Percentiles rank a stretch among this genome's conserved stretches.
These are phyloP conservation scores for Orthosia incerta DNA, from an alignment of 2,888 invertebrate species.

Conservation along the genomic window DNA sequence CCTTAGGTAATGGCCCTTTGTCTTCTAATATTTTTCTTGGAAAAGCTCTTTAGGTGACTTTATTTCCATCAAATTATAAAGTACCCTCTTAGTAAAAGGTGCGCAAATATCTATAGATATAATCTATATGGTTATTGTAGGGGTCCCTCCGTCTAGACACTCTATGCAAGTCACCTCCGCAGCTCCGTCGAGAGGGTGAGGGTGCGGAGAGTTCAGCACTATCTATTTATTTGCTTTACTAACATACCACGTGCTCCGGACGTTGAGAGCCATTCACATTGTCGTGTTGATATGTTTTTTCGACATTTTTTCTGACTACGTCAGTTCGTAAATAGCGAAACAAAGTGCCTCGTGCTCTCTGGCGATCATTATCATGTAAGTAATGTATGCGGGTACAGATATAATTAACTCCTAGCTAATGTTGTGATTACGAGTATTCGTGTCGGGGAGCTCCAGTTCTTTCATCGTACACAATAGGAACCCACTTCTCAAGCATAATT, in stretches of 20 bases:
- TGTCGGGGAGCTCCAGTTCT: constrained; percentile 73
- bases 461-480: constrained; percentile 83
- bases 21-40: constrained; percentile 22
- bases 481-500: constrained; percentile 89
- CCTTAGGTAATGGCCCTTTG: constrained; percentile 31
- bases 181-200: constrained; percentile 84
- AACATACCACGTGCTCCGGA: constrained; percentile 84
- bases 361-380: constrained; percentile 43
- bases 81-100: constrained; percentile 58
- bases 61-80: constrained; percentile 53
- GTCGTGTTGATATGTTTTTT: constrained; percentile 63
- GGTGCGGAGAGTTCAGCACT: constrained; percentile 85
- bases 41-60: constrained; percentile 17
- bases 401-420: constrained; percentile 61
- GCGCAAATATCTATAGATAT: constrained; percentile 71
- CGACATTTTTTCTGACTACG: constrained; percentile 25
- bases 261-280: constrained; percentile 77
- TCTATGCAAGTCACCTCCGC: constrained; percentile 86
- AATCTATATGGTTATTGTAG: constrained; percentile 74
- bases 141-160: constrained; percentile 90
- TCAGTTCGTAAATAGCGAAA: constrained; percentile 21
- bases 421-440: constrained; percentile 59
- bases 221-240: constrained; percentile 88
- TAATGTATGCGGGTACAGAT: constrained; percentile 48
- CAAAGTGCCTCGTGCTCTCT: constrained; percentile 31